phyloP scores from a whole-genome alignment of 2,888 invertebrate genomes.

The Lampropteryx suffumata region DNA sequence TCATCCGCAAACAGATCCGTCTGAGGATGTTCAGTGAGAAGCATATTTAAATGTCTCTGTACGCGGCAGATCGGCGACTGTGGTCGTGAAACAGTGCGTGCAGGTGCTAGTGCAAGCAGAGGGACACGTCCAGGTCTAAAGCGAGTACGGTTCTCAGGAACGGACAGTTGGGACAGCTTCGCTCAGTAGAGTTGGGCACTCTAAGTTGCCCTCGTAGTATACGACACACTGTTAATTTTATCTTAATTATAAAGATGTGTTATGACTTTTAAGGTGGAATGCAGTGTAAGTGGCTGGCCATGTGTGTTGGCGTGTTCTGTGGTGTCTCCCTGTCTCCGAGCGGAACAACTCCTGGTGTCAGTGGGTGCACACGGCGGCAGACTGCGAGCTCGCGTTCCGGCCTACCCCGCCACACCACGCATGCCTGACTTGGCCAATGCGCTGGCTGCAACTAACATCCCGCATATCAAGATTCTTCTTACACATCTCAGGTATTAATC shows the following conservation, averaged over 20 bases:
- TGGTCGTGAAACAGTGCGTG: no score
- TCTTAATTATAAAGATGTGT: not conserved
- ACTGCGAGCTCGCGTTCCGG: conserved; percentile 95
- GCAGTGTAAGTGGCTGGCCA: conserved; percentile 91
- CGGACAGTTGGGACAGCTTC: no score
- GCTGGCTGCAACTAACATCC: conserved; percentile 70
- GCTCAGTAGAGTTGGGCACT: no score
- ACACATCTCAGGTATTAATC: conserved; percentile 76
- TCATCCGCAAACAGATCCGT: no score
- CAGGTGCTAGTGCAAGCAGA: no score
- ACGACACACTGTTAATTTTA: no score
- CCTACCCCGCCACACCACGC: conserved; percentile 91
- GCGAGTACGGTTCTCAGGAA: no score
- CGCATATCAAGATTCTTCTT: conserved; percentile 58
- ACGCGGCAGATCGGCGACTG: no score
- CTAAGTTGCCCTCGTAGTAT: no score
- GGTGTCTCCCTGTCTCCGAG: conserved; percentile 93
- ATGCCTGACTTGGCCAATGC: conserved; percentile 92
- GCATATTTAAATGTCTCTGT: no score
- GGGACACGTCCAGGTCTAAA: no score
- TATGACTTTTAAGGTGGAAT: conserved; percentile 85
- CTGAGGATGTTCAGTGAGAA: no score
- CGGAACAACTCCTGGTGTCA: conserved; percentile 95
- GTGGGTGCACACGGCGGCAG: conserved; percentile 97
- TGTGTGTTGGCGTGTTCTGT: conserved; percentile 96